These are phyloP conservation scores for Eutrigla gurnardus DNA, from an alignment of 2,797 vertebrate species.

Conservation along the genomic window DNA sequence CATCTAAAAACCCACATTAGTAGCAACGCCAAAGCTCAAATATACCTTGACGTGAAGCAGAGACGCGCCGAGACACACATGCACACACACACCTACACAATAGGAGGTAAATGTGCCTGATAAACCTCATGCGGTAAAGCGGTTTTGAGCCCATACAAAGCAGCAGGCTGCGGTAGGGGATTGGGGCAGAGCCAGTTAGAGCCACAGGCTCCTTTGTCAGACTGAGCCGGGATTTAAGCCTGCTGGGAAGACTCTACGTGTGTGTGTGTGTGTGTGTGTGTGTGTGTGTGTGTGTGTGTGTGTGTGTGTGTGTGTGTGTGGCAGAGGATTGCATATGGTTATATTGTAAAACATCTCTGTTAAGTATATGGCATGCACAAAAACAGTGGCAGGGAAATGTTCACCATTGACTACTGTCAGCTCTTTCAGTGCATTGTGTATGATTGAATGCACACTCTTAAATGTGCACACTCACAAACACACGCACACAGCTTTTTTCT, in stretches of 20 bases:
- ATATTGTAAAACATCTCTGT: constrained; percentile 58
- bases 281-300: constrained; percentile 26
- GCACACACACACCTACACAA: constrained; percentile 44
- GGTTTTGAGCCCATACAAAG: constrained; percentile 73
- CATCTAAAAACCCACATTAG: constrained; percentile 27
- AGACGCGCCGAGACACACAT: background rate
- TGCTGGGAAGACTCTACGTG: constrained; percentile 49
- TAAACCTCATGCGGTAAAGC: constrained; percentile 65
- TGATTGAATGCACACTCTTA: constrained; percentile 46
- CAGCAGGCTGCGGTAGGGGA: constrained; percentile 72
- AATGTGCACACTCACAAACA: constrained; percentile 16
- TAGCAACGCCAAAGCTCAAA: constrained; percentile 28
- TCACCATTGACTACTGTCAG: constrained; percentile 33
- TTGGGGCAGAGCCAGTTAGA: constrained; percentile 78
- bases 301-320: constrained; percentile 36
- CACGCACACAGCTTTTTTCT: constrained; percentile 55
- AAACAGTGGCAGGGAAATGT: constrained; percentile 44
- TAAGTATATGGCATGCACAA: constrained; percentile 51
- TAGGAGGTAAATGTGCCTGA: constrained; percentile 60
- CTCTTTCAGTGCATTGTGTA: constrained; percentile 29
- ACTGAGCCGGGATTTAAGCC: constrained; percentile 79
- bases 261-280: constrained; percentile 28
- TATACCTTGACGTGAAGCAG: constrained; percentile 32
- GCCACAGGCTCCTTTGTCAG: constrained; percentile 80
- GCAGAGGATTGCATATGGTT: constrained; percentile 38